Percentiles rank a stretch among this genome's conserved stretches.
Evolutionary conservation across 2,113 vertebrate species (phyloP).

Genomic region (Hydrolagus affinis): DNA sequence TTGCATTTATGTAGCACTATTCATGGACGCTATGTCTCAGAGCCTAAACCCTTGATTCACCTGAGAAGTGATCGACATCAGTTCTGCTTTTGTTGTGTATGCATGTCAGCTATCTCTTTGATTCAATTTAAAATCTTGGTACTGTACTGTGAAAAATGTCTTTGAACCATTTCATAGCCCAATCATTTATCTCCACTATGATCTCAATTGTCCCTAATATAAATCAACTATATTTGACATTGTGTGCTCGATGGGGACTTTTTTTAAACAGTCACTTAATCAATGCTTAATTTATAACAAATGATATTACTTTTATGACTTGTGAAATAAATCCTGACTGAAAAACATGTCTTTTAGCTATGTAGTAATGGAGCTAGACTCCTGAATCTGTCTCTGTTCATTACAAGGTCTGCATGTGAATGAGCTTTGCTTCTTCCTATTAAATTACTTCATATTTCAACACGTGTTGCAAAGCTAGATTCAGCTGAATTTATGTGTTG

Average conservation of each 20-base stretch:
- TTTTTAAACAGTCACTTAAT: not conserved
- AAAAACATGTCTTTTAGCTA: conserved; percentile 11
- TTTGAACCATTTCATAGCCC: not conserved
- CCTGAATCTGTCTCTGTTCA: not conserved
- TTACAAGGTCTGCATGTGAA: not conserved
- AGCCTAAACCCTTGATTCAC: not conserved
- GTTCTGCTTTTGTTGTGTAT: not conserved
- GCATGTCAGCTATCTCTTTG: not conserved
- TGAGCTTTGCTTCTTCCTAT: not conserved
- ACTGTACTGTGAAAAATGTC: not conserved
- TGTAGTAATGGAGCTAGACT: not conserved
- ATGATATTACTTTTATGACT: not conserved
- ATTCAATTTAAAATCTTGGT: not conserved
- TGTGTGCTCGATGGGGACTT: not conserved
- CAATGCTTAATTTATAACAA: not conserved
- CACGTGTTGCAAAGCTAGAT: not conserved
- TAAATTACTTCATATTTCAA: not conserved
- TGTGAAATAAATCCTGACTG: conserved; percentile 8
- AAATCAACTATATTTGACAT: not conserved
- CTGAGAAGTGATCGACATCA: not conserved
- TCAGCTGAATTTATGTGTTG: not conserved
- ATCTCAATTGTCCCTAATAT: not conserved
- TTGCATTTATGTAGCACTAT: too few species aligned
- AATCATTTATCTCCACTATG: not conserved
- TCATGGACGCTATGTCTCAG: too few species aligned